phyloP scores from a whole-genome alignment of 2,797 vertebrate species.

The Enteromius viviparus region DNA sequence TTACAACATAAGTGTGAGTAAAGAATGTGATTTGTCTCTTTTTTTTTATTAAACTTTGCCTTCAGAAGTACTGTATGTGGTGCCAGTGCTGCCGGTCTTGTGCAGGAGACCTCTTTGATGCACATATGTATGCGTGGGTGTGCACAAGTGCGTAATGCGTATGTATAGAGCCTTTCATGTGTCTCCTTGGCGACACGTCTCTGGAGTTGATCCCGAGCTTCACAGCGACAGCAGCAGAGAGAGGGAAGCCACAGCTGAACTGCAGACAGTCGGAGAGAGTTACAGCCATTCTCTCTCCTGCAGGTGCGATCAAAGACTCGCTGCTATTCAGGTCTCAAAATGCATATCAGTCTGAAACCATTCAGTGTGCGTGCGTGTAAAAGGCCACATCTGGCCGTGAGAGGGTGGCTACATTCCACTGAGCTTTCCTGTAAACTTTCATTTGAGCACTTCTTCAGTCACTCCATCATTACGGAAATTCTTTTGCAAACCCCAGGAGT shows the following conservation, averaged over 20 bases:
- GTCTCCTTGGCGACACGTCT: constrained; percentile 56
- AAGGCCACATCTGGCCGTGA: constrained; percentile 12
- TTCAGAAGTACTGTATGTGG: not conserved
- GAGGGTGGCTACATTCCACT: constrained; percentile 15
- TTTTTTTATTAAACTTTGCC: not conserved
- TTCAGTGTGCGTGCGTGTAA: constrained; percentile 2
- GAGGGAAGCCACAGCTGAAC: constrained; percentile 34
- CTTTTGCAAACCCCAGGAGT: not conserved
- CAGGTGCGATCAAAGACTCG: constrained; percentile 32
- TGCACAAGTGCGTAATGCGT: constrained; percentile 8
- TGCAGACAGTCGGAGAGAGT: constrained; percentile 18
- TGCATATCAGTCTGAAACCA: constrained; percentile 24
- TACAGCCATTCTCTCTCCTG: not conserved
- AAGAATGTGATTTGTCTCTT: not conserved
- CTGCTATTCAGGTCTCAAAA: constrained; percentile 20
- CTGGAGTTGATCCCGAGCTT: constrained; percentile 27
- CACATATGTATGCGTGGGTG: constrained; percentile 41
- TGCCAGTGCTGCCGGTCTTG: constrained; percentile 5
- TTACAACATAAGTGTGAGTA: not conserved
- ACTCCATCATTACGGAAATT: not conserved
- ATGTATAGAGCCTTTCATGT: constrained; percentile 50
- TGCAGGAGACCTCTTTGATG: constrained; percentile 32
- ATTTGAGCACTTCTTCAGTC: constrained; percentile 8
- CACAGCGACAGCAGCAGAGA: constrained; percentile 12
- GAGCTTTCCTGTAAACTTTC: constrained; percentile 13